Percentiles rank a stretch among this genome's conserved stretches.
Evolutionary conservation across 1,140 invertebrate species (phyloP).

Genomic region (Papilio polyxenes): DNA sequence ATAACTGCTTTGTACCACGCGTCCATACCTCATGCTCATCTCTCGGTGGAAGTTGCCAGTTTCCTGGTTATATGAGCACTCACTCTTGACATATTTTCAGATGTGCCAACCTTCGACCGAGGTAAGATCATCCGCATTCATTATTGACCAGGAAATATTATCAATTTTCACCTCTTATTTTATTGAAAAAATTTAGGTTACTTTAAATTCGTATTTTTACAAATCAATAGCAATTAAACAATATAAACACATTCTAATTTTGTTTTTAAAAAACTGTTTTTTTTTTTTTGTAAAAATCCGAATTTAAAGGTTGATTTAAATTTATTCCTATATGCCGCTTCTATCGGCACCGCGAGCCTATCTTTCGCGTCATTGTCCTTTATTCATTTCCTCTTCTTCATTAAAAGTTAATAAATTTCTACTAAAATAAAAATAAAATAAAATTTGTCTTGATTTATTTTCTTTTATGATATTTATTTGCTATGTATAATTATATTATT

Average conservation of each 20-base stretch:
- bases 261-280: background rate
- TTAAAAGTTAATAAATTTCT: slow-evolving; percentile 8
- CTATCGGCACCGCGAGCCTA: background rate
- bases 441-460: slow-evolving; percentile 22
- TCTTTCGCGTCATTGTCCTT: slow-evolving; percentile 44
- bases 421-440: background rate
- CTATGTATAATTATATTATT: background rate
- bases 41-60: slow-evolving; percentile 64
- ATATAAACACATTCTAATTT: background rate
- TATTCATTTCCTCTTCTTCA: slow-evolving; percentile 42
- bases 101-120: slow-evolving; percentile 69
- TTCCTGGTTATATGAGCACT: slow-evolving; percentile 67
- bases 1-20: slow-evolving; percentile 71
- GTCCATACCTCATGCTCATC: slow-evolving; percentile 48
- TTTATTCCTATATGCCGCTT: slow-evolving; percentile 46
- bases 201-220: background rate
- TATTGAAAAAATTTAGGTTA: background rate
- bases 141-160: slow-evolving; percentile 69
- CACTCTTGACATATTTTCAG: slow-evolving; percentile 73
- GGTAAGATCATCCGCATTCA: slow-evolving; percentile 70
- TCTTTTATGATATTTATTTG: background rate
- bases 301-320: slow-evolving; percentile 39
- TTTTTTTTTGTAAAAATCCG: background rate
- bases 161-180: slow-evolving; percentile 58
- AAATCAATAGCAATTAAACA: background rate